Conservation (phyloP, 2,113 vertebrate genomes). For the Sapayoa aenigma region DNA sequence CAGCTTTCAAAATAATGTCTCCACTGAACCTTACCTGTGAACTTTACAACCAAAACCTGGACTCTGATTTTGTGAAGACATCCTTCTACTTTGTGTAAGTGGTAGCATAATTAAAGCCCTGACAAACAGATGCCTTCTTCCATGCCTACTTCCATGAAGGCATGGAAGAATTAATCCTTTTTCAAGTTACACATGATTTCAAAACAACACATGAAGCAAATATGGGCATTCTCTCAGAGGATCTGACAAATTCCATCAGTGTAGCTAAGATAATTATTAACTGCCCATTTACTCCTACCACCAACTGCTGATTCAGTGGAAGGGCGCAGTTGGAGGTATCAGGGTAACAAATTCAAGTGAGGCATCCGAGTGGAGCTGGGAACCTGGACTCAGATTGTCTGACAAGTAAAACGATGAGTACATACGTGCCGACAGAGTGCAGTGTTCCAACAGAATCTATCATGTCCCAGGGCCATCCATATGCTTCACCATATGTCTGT, state of each 20-base stretch:
- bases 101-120: neutral
- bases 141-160: neutral
- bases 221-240: neutral
- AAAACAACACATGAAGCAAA: neutral
- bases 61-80: neutral
- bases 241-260: neutral
- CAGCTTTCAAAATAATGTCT: neutral
- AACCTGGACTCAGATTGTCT: neutral
- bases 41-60: neutral
- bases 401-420: neutral
- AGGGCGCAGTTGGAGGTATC: neutral
- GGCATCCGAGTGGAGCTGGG: neutral
- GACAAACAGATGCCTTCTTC: neutral
- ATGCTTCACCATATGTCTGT: conserved; percentile 19
- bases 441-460: conserved; percentile 23
- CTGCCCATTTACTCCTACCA: neutral
- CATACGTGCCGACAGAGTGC: neutral
- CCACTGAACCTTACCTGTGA: neutral
- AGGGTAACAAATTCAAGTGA: neutral
- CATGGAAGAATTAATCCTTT: neutral
- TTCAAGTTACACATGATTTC: neutral
- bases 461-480: neutral
- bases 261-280: neutral
- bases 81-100: neutral
- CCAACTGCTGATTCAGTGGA: neutral